Conservation (phyloP, 92 coral and sea anemone species). For the Palythoa grandiflora region DNA sequence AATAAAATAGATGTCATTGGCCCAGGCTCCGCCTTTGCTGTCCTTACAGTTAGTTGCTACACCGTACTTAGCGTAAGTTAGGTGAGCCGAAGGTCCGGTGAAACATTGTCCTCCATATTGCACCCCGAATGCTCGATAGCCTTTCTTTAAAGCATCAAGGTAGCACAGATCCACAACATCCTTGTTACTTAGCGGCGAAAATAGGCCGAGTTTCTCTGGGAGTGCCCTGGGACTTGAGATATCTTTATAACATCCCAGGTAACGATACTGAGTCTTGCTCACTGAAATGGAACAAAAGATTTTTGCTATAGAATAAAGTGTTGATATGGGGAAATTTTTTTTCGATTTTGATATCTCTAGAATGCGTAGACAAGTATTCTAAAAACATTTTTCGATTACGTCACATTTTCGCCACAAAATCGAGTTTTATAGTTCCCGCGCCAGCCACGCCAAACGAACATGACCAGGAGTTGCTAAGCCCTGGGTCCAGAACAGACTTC, state of each 20-base stretch:
- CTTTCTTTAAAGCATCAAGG: neutral
- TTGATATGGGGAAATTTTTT: neutral
- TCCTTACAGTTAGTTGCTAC: conserved; percentile 14
- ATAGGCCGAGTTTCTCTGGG: neutral
- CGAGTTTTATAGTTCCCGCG: too few relatives aligned
- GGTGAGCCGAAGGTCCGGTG: conserved; percentile 22
- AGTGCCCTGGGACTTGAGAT: neutral
- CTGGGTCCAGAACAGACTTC: too few relatives aligned
- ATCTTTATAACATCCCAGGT: neutral
- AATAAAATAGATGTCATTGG: conserved; percentile 24
- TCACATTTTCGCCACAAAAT: too few relatives aligned
- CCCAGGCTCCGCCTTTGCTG: conserved; percentile 33
- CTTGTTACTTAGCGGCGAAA: neutral
- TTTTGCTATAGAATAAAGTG: neutral
- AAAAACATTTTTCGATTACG: too few relatives aligned
- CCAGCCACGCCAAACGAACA: too few relatives aligned
- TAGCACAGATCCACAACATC: neutral
- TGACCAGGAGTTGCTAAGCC: too few relatives aligned
- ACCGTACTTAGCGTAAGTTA: conserved; percentile 23
- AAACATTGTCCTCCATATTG: conserved; percentile 36
- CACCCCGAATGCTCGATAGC: conserved; percentile 28
- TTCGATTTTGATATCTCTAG: too few relatives aligned
- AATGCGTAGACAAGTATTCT: too few relatives aligned
- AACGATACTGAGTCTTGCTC: neutral
- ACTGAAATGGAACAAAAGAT: neutral